Percentiles rank a stretch among this genome's conserved stretches.
Evolutionary conservation across 1,140 invertebrate species (phyloP).

Genomic region (Bradysia coprophila): DNA sequence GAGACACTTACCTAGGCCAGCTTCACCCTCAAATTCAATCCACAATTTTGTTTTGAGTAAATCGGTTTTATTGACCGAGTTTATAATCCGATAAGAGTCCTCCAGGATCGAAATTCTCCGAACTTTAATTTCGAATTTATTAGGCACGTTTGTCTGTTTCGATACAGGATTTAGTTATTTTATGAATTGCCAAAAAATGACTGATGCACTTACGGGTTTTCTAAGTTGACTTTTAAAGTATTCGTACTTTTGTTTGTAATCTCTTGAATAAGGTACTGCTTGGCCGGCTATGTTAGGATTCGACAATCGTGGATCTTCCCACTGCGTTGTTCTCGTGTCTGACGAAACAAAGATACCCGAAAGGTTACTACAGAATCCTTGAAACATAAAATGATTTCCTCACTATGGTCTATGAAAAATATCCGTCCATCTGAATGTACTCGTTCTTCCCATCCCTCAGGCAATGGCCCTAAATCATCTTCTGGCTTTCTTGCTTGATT

Average conservation of each 20-base stretch:
- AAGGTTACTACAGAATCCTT: not conserved
- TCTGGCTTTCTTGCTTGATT: conserved; percentile 39
- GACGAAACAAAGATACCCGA: conserved; percentile 11
- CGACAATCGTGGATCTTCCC: conserved; percentile 95
- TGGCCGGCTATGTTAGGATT: conserved; percentile 94
- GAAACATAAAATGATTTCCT: conserved; percentile 20
- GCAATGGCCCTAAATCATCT: conserved; percentile 80
- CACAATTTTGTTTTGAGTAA: conserved; percentile 92
- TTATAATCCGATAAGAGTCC: conserved; percentile 86
- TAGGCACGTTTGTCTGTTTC: conserved; percentile 79
- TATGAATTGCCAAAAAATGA: not conserved
- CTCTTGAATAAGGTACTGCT: conserved; percentile 90
- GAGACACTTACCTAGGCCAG: conserved; percentile 36
- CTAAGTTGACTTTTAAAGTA: conserved; percentile 89
- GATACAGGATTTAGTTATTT: not conserved
- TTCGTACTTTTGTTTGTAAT: conserved; percentile 98
- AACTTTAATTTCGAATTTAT: conserved; percentile 96
- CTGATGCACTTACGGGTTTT: conserved; percentile 67
- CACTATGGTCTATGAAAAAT: conserved; percentile 98
- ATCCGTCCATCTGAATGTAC: conserved; percentile 89
- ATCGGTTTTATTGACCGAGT: conserved; percentile 64
- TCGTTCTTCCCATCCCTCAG: conserved; percentile 95
- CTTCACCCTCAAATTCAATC: conserved; percentile 97
- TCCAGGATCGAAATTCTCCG: conserved; percentile 80
- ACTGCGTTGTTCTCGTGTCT: conserved; percentile 93